These are phyloP conservation scores for Ephydatia muelleri DNA, from an alignment of 37 sponge, comb jelly and placozoan species.

Conservation along the genomic window DNA sequence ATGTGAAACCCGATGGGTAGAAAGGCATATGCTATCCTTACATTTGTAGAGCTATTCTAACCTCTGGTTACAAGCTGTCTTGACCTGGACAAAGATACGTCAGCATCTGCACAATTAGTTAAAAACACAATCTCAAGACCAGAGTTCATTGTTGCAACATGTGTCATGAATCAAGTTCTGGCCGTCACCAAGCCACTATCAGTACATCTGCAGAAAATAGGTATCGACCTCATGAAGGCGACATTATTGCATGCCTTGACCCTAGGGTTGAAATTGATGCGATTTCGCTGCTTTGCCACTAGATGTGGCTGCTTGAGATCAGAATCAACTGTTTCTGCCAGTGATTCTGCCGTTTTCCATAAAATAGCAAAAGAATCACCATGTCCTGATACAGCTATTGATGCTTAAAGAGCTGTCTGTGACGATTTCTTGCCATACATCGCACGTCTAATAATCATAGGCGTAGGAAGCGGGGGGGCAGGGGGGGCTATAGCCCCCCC, in stretches of 20 bases:
- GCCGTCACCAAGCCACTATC: not conserved
- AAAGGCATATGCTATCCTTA: not conserved
- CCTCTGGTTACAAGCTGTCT: not conserved
- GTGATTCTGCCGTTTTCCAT: no score
- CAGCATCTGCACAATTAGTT: not conserved
- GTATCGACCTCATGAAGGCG: not conserved
- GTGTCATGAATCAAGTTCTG: not conserved
- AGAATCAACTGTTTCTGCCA: not conserved
- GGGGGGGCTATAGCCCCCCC: slow-evolving; percentile 1
- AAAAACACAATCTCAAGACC: not conserved
- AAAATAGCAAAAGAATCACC: not conserved
- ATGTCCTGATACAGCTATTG: no score
- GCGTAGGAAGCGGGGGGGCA: slow-evolving; percentile 1
- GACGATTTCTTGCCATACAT: no score
- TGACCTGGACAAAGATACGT: not conserved
- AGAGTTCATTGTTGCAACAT: slow-evolving; percentile 1
- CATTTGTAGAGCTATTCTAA: not conserved
- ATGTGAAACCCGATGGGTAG: not conserved
- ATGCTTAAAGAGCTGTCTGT: no score
- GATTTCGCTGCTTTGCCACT: not conserved
- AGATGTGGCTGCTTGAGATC: not conserved
- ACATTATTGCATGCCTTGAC: not conserved
- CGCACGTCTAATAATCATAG: no score
- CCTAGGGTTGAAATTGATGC: no score
- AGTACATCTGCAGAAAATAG: not conserved